Evolutionary conservation across 2,888 invertebrate genomes (phyloP).

Genomic region (Coremacera marginata): DNA sequence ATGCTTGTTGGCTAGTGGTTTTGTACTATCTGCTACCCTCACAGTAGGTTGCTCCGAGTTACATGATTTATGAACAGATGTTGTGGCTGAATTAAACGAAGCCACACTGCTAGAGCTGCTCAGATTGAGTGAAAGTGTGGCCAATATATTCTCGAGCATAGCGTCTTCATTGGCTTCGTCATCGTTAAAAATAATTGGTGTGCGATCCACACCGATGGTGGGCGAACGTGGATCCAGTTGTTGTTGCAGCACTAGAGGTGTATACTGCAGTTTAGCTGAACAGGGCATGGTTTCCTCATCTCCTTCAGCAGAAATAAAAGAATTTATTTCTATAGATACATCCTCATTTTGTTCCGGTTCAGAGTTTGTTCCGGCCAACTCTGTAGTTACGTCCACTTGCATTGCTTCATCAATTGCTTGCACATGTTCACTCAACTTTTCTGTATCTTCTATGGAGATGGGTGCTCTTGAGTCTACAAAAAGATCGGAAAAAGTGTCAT

Average conservation of each 20-base stretch:
- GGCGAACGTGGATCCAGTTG: constrained; percentile 65
- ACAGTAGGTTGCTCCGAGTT: neutral
- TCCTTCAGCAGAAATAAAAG: neutral
- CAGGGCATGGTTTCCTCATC: constrained; percentile 56
- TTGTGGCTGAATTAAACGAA: constrained; percentile 46
- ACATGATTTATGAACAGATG: constrained; percentile 6
- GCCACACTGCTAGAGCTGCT: constrained; percentile 57
- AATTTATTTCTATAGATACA: neutral
- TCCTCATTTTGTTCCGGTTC: neutral
- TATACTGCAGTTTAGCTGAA: constrained; percentile 43
- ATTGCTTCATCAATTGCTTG: neutral
- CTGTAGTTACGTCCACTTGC: neutral
- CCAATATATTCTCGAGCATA: constrained; percentile 62
- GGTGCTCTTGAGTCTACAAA: constrained; percentile 61
- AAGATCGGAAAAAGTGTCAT: constrained; percentile 65
- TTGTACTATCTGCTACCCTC: neutral
- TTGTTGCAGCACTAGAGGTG: constrained; percentile 45
- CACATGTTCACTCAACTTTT: neutral
- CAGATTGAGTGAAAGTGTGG: constrained; percentile 60
- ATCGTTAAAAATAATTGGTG: constrained; percentile 64
- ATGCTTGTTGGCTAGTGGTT: constrained; percentile 51
- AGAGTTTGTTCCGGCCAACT: neutral
- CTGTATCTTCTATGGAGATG: neutral
- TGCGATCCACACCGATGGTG: constrained; percentile 63
- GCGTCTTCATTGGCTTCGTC: constrained; percentile 60